Evolutionary conservation across 2,888 invertebrate genomes (phyloP).

Genomic region (Drosophila meridionalis): DNA sequence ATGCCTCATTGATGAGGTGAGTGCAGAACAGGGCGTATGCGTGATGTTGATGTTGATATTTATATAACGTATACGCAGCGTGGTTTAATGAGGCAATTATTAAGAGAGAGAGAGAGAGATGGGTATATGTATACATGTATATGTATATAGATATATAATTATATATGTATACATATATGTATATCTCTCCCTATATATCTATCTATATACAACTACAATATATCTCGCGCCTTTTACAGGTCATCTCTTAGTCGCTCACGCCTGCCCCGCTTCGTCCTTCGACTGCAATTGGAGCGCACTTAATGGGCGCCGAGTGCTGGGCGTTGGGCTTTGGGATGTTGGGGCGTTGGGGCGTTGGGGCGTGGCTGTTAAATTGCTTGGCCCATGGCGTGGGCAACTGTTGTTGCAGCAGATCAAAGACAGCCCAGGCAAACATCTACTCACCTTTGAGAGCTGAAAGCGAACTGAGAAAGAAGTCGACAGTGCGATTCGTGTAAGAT

Average conservation of each 20-base stretch:
- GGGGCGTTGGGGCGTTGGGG: neutral
- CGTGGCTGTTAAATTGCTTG: conserved; percentile 13
- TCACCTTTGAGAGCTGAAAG: conserved; percentile 1
- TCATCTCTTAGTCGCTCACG: conserved; percentile 3
- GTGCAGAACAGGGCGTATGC: neutral
- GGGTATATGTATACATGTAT: neutral
- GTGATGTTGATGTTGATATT: neutral
- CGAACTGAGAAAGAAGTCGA: neutral
- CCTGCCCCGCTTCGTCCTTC: neutral
- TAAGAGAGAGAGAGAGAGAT: no score
- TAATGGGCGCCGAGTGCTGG: neutral
- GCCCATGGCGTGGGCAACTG: conserved; percentile 18
- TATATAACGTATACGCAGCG: neutral
- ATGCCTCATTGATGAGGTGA: neutral
- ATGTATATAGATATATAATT: neutral
- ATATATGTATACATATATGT: neutral
- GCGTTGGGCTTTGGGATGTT: neutral
- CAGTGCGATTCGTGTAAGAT: conserved; percentile 64
- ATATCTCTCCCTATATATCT: neutral
- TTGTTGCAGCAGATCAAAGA: conserved; percentile 59
- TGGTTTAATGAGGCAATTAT: neutral
- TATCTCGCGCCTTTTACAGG: neutral
- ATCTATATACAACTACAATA: neutral
- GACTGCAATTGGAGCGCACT: conserved; percentile 32
- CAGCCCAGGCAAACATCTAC: conserved; percentile 23